Evolutionary conservation across 2,797 vertebrate species (phyloP).

Genomic region (Furcifer pardalis): DNA sequence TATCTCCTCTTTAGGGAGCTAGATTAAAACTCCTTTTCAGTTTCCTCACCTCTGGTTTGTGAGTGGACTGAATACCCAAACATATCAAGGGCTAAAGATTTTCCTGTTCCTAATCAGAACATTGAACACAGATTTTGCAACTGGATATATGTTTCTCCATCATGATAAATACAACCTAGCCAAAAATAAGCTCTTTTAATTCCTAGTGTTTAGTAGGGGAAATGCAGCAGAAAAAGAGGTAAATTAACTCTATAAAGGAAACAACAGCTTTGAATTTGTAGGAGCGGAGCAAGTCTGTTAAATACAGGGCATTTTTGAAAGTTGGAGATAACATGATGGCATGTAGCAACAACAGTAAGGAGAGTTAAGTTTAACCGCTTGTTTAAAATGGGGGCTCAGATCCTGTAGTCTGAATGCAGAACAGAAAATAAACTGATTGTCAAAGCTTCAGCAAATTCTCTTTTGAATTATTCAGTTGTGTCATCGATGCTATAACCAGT

Average conservation of each 20-base stretch:
- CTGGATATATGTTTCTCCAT: neutral
- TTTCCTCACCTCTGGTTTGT: constrained; percentile 15
- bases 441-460: too few relatives aligned
- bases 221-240: too few relatives aligned
- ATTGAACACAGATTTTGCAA: constrained; percentile 13
- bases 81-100: neutral
- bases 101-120: constrained; percentile 9
- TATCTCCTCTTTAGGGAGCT: neutral
- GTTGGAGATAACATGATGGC: too few relatives aligned
- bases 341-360: too few relatives aligned
- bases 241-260: too few relatives aligned
- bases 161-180: neutral
- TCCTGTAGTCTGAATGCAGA: neutral
- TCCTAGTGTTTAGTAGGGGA: neutral
- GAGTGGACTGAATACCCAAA: neutral
- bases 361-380: neutral
- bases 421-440: too few relatives aligned
- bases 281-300: too few relatives aligned
- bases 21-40: neutral
- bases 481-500: too few relatives aligned
- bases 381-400: too few relatives aligned
- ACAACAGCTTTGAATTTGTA: too few relatives aligned
- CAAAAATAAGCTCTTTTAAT: neutral
- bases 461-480: too few relatives aligned
- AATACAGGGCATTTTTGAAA: too few relatives aligned